phyloP scores from a whole-genome alignment of 2,797 vertebrate species.

The Tadarida brasiliensis region DNA sequence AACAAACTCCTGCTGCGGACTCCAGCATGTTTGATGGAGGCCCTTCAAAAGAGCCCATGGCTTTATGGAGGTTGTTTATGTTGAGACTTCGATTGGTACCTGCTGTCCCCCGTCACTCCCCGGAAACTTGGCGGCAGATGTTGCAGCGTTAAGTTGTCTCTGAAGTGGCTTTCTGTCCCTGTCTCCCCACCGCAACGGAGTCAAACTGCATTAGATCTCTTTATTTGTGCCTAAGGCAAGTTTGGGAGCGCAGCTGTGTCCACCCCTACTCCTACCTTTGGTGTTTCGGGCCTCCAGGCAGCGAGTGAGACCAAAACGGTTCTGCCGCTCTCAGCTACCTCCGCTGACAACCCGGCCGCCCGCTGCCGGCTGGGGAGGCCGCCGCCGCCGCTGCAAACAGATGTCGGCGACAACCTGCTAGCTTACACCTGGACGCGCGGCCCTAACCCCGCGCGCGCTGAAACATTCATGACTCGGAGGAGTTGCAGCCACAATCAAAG shows the following conservation, averaged over 20 bases:
- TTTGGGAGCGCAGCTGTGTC: conserved; percentile 97
- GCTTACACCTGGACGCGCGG: conserved; percentile 93
- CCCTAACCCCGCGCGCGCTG: conserved; percentile 87
- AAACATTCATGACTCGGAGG: conserved; percentile 93
- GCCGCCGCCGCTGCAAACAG: conserved; percentile 90
- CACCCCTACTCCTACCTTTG: conserved; percentile 95
- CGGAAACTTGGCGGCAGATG: conserved; percentile 97
- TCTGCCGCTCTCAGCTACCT: conserved; percentile 90
- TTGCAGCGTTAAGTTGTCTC: conserved; percentile 93
- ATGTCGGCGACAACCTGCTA: conserved; percentile 94
- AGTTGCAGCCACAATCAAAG: conserved; percentile 91
- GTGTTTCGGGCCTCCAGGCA: conserved; percentile 94
- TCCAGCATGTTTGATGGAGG: conserved; percentile 88
- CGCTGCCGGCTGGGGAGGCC: conserved; percentile 87
- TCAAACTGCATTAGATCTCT: conserved; percentile 96
- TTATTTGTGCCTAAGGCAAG: conserved; percentile 96
- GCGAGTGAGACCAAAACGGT: conserved; percentile 92
- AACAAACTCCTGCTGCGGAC: conserved; percentile 88
- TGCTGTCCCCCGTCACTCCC: conserved; percentile 94
- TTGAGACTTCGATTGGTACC: conserved; percentile 92
- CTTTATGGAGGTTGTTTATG: conserved; percentile 89
- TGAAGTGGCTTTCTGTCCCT: conserved; percentile 95
- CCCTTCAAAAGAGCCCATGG: conserved; percentile 90
- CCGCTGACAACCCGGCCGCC: conserved; percentile 92
- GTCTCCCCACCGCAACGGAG: conserved; percentile 93